Conservation (phyloP, 2,113 vertebrate species). For the Clinocottus analis region DNA sequence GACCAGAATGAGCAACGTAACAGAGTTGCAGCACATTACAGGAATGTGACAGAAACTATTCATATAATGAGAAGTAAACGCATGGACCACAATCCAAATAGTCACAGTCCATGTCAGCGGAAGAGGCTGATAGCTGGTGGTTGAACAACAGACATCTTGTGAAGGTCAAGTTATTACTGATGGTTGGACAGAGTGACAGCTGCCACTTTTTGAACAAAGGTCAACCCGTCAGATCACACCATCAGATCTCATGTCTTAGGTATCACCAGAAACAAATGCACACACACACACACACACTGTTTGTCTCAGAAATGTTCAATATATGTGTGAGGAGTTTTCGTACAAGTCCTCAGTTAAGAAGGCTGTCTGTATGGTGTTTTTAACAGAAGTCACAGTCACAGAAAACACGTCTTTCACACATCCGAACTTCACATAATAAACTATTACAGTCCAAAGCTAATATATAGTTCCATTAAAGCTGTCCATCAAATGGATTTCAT, state of each 20-base stretch:
- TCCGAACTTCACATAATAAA: not conserved
- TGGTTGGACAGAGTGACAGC: slow-evolving; percentile 63
- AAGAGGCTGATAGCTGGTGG: slow-evolving; percentile 9
- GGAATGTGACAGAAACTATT: too few relatives aligned
- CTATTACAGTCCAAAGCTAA: slow-evolving; percentile 18
- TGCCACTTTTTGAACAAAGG: slow-evolving; percentile 76
- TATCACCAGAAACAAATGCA: slow-evolving; percentile 35
- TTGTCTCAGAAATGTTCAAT: slow-evolving; percentile 14
- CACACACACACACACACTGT: slow-evolving; percentile 8
- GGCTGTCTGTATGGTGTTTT: not conserved
- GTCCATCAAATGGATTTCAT: slow-evolving; percentile 17
- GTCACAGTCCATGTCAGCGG: too few relatives aligned
- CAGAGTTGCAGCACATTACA: too few relatives aligned
- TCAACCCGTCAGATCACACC: slow-evolving; percentile 61
- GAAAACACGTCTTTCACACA: not conserved
- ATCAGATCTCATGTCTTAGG: slow-evolving; percentile 39
- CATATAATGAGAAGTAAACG: too few relatives aligned
- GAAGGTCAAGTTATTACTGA: slow-evolving; percentile 74
- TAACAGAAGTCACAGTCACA: not conserved
- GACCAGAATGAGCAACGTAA: too few relatives aligned
- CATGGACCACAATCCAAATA: too few relatives aligned
- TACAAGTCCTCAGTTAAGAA: not conserved
- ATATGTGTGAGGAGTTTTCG: not conserved
- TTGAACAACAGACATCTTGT: slow-evolving; percentile 43
- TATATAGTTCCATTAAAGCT: slow-evolving; percentile 3